Evolutionary conservation across 2,888 invertebrate species (phyloP).

Genomic region (Holacanthella duospinosa): DNA sequence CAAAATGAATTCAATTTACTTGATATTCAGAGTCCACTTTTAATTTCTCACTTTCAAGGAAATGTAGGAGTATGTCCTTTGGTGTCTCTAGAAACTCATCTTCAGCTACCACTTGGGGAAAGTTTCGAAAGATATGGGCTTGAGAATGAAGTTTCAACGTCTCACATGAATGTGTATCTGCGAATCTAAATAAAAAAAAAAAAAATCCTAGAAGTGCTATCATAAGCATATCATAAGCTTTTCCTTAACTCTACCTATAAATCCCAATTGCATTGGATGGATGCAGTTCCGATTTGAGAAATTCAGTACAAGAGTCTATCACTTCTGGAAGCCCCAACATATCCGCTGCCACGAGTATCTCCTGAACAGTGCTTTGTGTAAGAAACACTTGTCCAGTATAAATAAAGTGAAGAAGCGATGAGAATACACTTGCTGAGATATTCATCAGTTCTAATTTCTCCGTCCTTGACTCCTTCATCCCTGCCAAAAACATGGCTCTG

Average conservation of each 20-base stretch:
- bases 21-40: conserved; percentile 81
- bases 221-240: no score
- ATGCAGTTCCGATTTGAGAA: conserved; percentile 71
- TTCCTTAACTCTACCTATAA: conserved; percentile 53
- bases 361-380: conserved; percentile 72
- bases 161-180: conserved; percentile 73
- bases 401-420: conserved; percentile 71
- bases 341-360: conserved; percentile 76
- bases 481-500: conserved; percentile 83
- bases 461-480: conserved; percentile 69
- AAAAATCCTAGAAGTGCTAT: no score
- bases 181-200: conserved; percentile 54
- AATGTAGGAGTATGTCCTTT: conserved; percentile 60
- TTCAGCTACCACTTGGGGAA: conserved; percentile 65
- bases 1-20: conserved; percentile 45
- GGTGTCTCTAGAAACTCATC: conserved; percentile 79
- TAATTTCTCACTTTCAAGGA: conserved; percentile 73
- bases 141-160: conserved; percentile 65
- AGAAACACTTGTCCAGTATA: conserved; percentile 67
- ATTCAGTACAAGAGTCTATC: conserved; percentile 72
- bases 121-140: conserved; percentile 72
- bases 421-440: conserved; percentile 62
- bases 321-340: conserved; percentile 79
- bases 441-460: conserved; percentile 68
- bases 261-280: conserved; percentile 80